Base-by-base conservation (phyloP, 2,888 invertebrate genomes). In the Colostygia pectinataria region DNA sequence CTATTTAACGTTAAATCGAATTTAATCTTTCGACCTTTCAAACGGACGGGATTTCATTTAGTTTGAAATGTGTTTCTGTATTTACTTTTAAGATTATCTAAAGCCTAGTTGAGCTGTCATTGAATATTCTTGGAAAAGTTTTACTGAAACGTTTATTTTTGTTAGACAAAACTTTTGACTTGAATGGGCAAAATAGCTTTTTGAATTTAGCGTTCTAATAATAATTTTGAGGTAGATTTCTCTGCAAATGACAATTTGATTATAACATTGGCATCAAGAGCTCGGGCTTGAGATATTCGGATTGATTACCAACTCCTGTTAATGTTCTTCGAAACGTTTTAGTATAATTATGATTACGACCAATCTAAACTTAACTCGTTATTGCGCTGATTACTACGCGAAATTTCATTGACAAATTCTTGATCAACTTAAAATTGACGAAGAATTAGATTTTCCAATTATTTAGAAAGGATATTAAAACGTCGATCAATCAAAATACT, bases 1-100 rank as follows among this genome's bases (percentile, higher is more conserved):
- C 59, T 49, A 68, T 69, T 65, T 63, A 53, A 52, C 52, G 63
- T 41, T 61, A 60, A 61, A 57, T 60, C 53, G 52, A 61, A 56
- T 62, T 64, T 63, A 61, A 61, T 57, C 39, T 49, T 50, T 42
- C 40, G 39, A 46, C 41, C 42, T 63, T 55, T 38, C 15, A 44
- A 60, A 62, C 52, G 27, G 51, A 56, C 47, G 50, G 45, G 28
- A 38, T 53, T 61, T 38, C 13, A 44, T 44, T 34, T 34, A 34
- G 32, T 34, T 29, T 39, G 15, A 41, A 44, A 50, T 40, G 36
- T 29, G 25, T 39, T 49, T 38, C 29, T 33, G 24, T 43, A 32
- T 53, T 44, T 45, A 38, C 24, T 15, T 38, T n/a, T 32, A 9
- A 8, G 34, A 23, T 48, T 38, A 42, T 43, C 39, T 39, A 1